Percentiles rank a stretch among this genome's conserved stretches.
These are phyloP conservation scores for Psilanteris sp. DNA, from an alignment of 1,140 invertebrate species.

Conservation along the genomic window DNA sequence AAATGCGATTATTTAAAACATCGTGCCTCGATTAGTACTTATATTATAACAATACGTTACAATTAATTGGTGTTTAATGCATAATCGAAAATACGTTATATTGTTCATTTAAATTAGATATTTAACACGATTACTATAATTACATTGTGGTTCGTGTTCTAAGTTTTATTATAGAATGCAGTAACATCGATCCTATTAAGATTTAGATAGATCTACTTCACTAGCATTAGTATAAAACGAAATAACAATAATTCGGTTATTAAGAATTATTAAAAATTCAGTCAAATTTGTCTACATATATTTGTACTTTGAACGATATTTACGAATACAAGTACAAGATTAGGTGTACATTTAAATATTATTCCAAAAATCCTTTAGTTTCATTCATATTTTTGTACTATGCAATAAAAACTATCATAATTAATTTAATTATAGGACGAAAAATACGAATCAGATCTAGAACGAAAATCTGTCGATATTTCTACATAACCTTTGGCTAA, in stretches of 20 bases:
- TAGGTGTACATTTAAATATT: slow-evolving; percentile 13
- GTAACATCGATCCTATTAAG: slow-evolving; percentile 27
- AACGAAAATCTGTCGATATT: too few species aligned
- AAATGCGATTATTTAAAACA: background rate
- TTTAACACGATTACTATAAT: slow-evolving; percentile 5
- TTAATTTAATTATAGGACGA: too few species aligned
- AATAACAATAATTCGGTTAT: slow-evolving; percentile 9
- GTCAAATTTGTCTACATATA: slow-evolving; percentile 30
- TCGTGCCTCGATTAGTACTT: background rate
- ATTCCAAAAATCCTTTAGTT: slow-evolving; percentile 20
- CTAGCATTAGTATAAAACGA: slow-evolving; percentile 18
- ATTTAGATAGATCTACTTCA: slow-evolving; percentile 3
- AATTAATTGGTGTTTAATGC: slow-evolving; percentile 1
- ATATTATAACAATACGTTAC: slow-evolving; percentile 2
- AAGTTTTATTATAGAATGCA: slow-evolving; percentile 24
- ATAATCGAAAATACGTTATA: slow-evolving; percentile 5
- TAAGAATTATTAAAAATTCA: slow-evolving; percentile 27
- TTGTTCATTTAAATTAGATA: slow-evolving; percentile 13
- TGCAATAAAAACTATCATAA: slow-evolving; percentile 1
- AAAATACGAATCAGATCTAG: too few species aligned
- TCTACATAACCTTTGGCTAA: too few species aligned
- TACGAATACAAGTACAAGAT: slow-evolving; percentile 16
- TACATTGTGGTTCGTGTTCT: slow-evolving; percentile 9
- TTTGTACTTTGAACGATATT: slow-evolving; percentile 49
- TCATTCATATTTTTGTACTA: background rate